Percentiles rank a stretch among this genome's conserved stretches.
These are phyloP conservation scores for Taeniopygia guttata DNA, from an alignment of 2,797 vertebrate species.

Conservation along the genomic window DNA sequence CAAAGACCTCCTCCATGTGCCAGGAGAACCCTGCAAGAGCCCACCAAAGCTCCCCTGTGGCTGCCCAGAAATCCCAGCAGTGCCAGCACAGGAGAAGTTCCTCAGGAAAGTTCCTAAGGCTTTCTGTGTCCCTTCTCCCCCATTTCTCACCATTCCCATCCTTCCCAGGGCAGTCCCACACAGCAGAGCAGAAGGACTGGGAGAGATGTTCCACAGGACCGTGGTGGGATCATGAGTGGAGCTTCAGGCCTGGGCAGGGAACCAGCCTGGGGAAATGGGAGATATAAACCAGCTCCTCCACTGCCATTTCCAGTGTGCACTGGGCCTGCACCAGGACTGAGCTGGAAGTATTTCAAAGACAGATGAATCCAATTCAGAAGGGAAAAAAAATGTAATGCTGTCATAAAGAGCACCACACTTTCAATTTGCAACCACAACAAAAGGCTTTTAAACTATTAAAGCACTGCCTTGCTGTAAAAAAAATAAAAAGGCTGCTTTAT, in stretches of 20 bases:
- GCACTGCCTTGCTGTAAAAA: conserved; percentile 20
- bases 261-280: not conserved
- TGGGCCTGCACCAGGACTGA: not conserved
- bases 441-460: conserved; percentile 64
- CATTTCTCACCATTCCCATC: not conserved
- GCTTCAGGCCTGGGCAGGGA: not conserved
- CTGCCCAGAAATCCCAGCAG: not conserved
- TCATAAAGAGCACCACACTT: conserved; percentile 33
- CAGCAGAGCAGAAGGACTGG: not conserved
- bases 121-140: not conserved
- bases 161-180: not conserved
- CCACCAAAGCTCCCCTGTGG: not conserved
- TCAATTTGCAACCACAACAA: conserved; percentile 63
- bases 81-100: not conserved
- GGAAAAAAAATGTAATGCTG: not conserved
- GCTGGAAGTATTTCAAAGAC: conserved; percentile 36
- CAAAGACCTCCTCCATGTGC: rapidly evolving
- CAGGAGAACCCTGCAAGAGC: not conserved
- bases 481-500: conserved; percentile 39
- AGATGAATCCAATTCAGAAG: not conserved
- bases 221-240: not conserved
- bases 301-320: not conserved
- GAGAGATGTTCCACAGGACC: not conserved
- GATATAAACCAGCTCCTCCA: not conserved
- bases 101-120: not conserved